phyloP scores from a whole-genome alignment of 2,888 invertebrate genomes.

The Aelia acuminata region DNA sequence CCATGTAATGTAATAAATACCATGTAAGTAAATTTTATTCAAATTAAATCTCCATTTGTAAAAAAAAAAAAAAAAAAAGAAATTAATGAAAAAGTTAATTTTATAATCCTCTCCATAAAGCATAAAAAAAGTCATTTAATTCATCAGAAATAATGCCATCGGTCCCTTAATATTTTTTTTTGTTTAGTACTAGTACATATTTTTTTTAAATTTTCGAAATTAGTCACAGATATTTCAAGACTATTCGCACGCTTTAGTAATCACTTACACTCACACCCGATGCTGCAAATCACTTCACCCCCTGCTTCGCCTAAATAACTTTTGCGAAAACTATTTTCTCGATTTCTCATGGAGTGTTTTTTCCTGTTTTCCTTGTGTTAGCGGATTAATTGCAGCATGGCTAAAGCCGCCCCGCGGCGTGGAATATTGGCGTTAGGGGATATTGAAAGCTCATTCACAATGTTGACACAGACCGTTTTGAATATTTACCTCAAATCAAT shows the following conservation, averaged over 20 bases:
- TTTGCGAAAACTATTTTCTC: slow-evolving; percentile 26
- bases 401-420: background rate
- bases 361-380: background rate
- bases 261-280: background rate
- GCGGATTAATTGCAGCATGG: slow-evolving; percentile 13
- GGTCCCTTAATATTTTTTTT: too few species aligned
- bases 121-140: too few species aligned
- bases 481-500: background rate
- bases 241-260: background rate
- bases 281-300: slow-evolving; percentile 34
- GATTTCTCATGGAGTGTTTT: slow-evolving; percentile 27
- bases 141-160: too few species aligned
- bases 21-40: too few species aligned
- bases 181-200: too few species aligned
- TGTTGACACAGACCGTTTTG: slow-evolving; percentile 20
- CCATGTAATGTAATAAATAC: too few species aligned
- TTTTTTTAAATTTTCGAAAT: background rate
- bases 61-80: too few species aligned
- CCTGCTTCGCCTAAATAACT: slow-evolving; percentile 4
- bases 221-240: background rate
- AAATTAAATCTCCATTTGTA: too few species aligned
- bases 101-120: too few species aligned
- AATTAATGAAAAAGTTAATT: too few species aligned
- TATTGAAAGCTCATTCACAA: slow-evolving; percentile 19
- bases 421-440: slow-evolving; percentile 14